Percentiles rank a stretch among this genome's conserved stretches.
phyloP scores from a whole-genome alignment of 2,797 vertebrate genomes.

The Helostoma temminkii region DNA sequence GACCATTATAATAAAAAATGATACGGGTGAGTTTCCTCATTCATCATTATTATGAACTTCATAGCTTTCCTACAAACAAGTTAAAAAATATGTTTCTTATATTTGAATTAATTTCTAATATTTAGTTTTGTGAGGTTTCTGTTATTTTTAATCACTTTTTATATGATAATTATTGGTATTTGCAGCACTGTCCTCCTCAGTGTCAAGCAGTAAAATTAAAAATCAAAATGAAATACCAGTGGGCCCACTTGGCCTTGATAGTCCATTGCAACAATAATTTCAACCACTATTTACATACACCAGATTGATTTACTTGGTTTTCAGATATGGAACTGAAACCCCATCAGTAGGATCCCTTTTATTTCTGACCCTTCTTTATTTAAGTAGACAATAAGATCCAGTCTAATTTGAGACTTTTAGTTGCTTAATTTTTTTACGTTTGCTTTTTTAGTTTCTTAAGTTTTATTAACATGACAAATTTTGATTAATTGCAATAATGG shows the following conservation, averaged over 20 bases:
- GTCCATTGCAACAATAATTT: background rate
- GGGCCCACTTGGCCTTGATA: background rate
- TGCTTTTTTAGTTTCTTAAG: too few relatives aligned
- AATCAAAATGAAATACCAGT: background rate
- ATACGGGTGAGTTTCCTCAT: too few relatives aligned
- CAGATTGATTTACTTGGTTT: background rate
- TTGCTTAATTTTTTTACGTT: too few relatives aligned
- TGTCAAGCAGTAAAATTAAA: slow-evolving; percentile 14
- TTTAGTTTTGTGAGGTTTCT: too few relatives aligned
- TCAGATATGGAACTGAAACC: background rate
- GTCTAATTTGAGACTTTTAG: too few relatives aligned
- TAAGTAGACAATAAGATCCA: background rate
- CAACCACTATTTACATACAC: background rate
- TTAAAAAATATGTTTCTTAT: too few relatives aligned
- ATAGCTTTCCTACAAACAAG: too few relatives aligned
- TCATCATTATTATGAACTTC: too few relatives aligned
- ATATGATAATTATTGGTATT: background rate
- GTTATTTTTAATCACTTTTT: too few relatives aligned
- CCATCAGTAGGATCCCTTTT: background rate
- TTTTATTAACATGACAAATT: too few relatives aligned
- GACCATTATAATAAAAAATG: too few relatives aligned
- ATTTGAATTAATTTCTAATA: too few relatives aligned
- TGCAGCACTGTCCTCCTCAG: background rate
- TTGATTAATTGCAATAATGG: background rate
- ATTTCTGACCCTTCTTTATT: slow-evolving; percentile 7